These are phyloP conservation scores for Mactra quadrangularis DNA, from an alignment of 1,140 invertebrate species.

Conservation along the genomic window DNA sequence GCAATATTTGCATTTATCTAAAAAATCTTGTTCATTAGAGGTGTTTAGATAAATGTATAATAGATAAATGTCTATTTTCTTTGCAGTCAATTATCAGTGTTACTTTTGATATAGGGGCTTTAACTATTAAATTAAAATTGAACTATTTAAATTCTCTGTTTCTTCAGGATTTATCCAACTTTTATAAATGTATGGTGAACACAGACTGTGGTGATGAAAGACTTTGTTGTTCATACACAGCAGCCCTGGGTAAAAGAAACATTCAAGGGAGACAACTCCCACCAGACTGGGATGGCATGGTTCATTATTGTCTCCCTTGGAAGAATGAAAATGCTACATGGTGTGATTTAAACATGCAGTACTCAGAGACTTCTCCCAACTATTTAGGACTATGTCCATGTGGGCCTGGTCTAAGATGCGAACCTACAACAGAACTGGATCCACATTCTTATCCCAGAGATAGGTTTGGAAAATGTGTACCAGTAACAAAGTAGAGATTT, in stretches of 20 bases:
- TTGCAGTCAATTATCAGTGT: too few species aligned
- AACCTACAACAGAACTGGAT: conserved; percentile 67
- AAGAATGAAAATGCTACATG: conserved; percentile 70
- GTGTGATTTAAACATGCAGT: conserved; percentile 67
- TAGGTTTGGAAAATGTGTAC: conserved; percentile 71
- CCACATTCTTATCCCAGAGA: conserved; percentile 68
- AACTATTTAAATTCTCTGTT: too few species aligned
- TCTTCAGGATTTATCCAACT: too few species aligned
- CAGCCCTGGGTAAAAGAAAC: conserved; percentile 65
- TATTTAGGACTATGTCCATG: conserved; percentile 75
- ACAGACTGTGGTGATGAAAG: conserved; percentile 32
- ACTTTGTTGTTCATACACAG: conserved; percentile 73
- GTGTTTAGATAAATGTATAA: too few species aligned
- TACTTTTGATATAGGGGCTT: too few species aligned
- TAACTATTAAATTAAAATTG: too few species aligned
- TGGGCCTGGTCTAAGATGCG: conserved; percentile 70
- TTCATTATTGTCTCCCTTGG: conserved; percentile 76
- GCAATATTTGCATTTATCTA: too few species aligned
- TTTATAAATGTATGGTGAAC: conserved; percentile 36
- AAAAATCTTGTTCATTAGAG: too few species aligned
- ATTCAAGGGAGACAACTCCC: conserved; percentile 36
- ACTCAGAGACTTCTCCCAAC: conserved; percentile 55
- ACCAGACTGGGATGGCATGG: conserved; percentile 64
- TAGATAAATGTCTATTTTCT: too few species aligned
- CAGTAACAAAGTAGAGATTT: conserved; percentile 31